Conservation (phyloP, 2,113 vertebrate genomes). For the Paracyprichromis sp. region DNA sequence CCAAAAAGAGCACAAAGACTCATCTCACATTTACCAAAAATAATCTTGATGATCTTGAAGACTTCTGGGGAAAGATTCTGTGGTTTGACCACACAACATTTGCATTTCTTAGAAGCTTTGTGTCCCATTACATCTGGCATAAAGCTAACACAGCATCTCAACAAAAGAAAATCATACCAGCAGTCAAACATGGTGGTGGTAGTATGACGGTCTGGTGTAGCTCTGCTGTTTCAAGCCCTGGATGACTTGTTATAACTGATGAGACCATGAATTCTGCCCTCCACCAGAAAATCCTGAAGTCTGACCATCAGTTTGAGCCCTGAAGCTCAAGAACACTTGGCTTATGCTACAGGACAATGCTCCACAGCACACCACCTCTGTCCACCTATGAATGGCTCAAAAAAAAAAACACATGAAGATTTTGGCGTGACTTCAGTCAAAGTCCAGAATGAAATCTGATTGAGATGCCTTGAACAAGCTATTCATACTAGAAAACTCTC, state of each 20-base stretch:
- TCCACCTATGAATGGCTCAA: not conserved
- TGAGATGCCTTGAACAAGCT: not conserved
- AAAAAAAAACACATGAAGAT: not conserved
- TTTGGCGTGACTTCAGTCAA: not conserved
- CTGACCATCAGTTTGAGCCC: not conserved
- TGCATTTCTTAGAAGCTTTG: not conserved
- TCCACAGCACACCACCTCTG: not conserved
- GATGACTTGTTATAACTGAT: not conserved
- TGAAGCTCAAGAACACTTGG: not conserved
- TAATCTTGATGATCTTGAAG: not conserved
- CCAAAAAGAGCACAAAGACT: not conserved
- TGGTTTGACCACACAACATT: not conserved
- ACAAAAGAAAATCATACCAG: not conserved
- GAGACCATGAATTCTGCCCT: fast-evolving
- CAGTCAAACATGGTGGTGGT: not conserved
- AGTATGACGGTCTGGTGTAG: not conserved
- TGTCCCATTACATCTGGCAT: not conserved
- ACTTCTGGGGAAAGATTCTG: not conserved
- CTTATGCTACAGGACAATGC: not conserved
- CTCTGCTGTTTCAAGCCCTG: not conserved
- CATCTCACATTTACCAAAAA: not conserved
- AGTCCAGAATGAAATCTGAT: not conserved
- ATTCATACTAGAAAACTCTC: not conserved
- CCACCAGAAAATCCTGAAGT: not conserved
- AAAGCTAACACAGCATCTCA: not conserved